phyloP scores from a whole-genome alignment of 2,113 vertebrate species.

The Xiphophorus couchianus region DNA sequence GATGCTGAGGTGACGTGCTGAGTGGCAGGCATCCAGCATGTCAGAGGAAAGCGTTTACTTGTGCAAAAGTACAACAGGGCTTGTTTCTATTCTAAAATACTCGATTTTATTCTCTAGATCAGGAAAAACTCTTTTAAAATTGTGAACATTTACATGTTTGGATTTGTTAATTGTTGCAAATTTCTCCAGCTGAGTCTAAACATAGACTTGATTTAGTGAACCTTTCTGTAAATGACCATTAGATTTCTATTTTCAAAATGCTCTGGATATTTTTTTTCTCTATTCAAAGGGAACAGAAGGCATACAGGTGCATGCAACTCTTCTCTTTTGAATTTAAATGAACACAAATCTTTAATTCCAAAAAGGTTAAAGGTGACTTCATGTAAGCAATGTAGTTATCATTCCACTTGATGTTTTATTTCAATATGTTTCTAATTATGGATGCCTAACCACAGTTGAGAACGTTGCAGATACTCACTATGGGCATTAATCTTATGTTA shows the following conservation, averaged over 20 bases:
- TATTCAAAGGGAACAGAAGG: no score
- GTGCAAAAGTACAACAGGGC: neutral
- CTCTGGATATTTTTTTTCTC: neutral
- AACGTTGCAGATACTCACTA: neutral
- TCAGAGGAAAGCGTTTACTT: conserved; percentile 13
- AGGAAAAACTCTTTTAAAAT: neutral
- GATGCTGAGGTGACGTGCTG: conserved; percentile 63
- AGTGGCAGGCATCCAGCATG: conserved; percentile 58
- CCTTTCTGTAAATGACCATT: neutral
- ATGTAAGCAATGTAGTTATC: neutral
- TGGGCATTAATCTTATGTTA: no score
- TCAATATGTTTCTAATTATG: neutral
- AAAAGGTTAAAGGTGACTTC: no score
- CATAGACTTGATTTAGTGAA: neutral
- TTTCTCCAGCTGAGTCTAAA: neutral
- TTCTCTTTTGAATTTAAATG: no score
- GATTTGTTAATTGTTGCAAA: neutral
- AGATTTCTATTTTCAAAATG: neutral
- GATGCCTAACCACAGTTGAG: neutral
- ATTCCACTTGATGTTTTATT: neutral
- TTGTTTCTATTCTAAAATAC: conserved; percentile 1
- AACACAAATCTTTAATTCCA: no score
- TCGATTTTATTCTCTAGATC: neutral
- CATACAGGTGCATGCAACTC: no score
- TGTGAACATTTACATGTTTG: conserved; percentile 1